Base-by-base conservation (phyloP, 2,113 vertebrate species). In the Dipodomys ordii region DNA sequence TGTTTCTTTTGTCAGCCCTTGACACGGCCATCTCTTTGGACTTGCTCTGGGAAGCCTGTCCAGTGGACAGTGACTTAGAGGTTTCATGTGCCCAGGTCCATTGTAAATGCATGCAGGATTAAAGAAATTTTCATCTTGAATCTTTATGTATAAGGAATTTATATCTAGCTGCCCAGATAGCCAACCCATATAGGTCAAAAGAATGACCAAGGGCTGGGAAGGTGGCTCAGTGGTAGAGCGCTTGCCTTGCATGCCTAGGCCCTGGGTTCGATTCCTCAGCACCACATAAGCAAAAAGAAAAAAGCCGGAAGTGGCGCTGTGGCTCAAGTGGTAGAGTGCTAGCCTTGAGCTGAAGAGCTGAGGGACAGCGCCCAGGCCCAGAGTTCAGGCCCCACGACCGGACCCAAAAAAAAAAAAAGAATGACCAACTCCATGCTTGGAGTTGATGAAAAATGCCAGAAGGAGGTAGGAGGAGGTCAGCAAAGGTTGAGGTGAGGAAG, bases 121-220 rank as follows among this genome's bases (percentile, higher is more conserved):
- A 69, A 76, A 91, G 68, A 20, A 62, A 83, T 76, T 83, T 68
- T 92, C 85, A 78, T 74, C 57, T 65, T 7, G 15, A 32, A 18
- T 65, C 27, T 53, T 95, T 60, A 20, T 77, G 85, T 85, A 69
- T 92, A 68, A 87, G 44, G 69, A 71, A 18, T 88, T 72, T 77
- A 35, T 28, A 32, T 88, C 8, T 83, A 92, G 72, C 30, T 60
- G 67, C 53, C 67, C 19, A 9, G 62, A 81, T 0, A 65, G 68
- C 35, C 62, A 83, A 93, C 30, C 32, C 27, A 12, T 10, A 18
- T 9, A 57, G 6, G 22, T 80, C 25, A 65, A 76, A 77, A 73
- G 28, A 76, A 73, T 16, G n/a, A 67, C 22, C 62, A 57, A 57
- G n/a, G n/a, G n/a, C n/a, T n/a, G n/a, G n/a, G n/a, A n/a, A n/a